Base-by-base conservation (phyloP, 2,113 vertebrate species). In the Phrynosoma platyrhinos region DNA sequence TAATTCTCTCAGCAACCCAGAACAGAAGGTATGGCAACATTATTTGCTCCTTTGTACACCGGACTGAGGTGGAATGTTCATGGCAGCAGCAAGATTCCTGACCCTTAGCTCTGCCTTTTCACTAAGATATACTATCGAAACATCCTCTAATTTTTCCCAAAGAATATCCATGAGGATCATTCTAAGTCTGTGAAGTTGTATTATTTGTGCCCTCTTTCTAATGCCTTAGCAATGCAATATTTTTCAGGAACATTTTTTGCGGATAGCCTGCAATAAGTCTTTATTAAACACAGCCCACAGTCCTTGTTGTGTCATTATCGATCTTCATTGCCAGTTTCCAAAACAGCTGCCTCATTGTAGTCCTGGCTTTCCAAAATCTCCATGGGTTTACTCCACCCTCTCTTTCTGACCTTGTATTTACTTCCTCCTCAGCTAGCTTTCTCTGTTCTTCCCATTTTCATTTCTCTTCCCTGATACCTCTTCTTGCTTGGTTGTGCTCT, bases 201-300 rank as follows among this genome's bases (percentile, higher is more conserved):
- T 27, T 27, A 13, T 18, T 74, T 30, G n/a, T 79, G 27, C 53
- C 42, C 12, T 52, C 40, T n/a, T 89, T 91, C 90, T 42, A n/a
- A 52, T 55, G 83, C 25, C 27, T 62, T 64, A 0, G 0, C 75
- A 36, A 74, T 77, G 64, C 89, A 89, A 88, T 89, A 90, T 16
- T 86, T 42, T 88, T 1, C 0, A 92, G 47, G 89, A 92, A 12
- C 20, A 89, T 18, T 82, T 92, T 89, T 79, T 91, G 47, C 36
- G 42, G 68, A 84, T 32, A 87, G 68, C 14, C 6, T 74, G 84
- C 25, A 21, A 85, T 58, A 87, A 42, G 84, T 53, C 53, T 74
- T 0, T 12, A 53, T 55, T 66, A 30, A 90, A 52, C 16, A 21
- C 47, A 93, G 87, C 9, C 3, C 64, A 74, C 42, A 42, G 32